Conservation (phyloP, 2,888 invertebrate species). For the Cactoblastis cactorum region DNA sequence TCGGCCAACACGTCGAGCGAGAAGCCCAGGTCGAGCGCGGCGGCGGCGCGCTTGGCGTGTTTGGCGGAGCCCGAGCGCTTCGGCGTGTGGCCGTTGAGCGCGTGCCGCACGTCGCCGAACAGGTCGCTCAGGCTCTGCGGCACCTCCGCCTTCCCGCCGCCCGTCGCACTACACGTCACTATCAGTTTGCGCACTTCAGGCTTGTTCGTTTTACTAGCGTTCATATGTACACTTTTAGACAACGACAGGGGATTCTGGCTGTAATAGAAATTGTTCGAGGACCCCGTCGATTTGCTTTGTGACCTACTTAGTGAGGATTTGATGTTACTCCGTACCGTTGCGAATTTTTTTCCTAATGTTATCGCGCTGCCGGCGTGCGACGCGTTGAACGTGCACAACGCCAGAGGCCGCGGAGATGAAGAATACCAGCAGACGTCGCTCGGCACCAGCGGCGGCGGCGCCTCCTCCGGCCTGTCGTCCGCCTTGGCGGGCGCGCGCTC, state of each 20-base stretch:
- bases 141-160: constrained; percentile 38
- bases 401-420: constrained; percentile 80
- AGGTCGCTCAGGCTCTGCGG: constrained; percentile 56
- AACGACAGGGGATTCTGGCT: constrained; percentile 56
- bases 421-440: constrained; percentile 72
- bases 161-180: constrained; percentile 64
- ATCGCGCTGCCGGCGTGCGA: constrained; percentile 79
- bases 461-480: constrained; percentile 37
- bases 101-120: constrained; percentile 47
- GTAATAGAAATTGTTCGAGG: constrained; percentile 57
- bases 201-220: constrained; percentile 62
- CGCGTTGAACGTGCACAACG: constrained; percentile 77
- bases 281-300: constrained; percentile 52
- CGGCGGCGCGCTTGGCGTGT: constrained; percentile 44
- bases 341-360: constrained; percentile 72
- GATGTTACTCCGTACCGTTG: constrained; percentile 70
- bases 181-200: constrained; percentile 73
- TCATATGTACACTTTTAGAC: constrained; percentile 67
- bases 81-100: constrained; percentile 52
- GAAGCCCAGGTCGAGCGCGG: constrained; percentile 64
- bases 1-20: constrained; percentile 71
- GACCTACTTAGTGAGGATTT: constrained; percentile 66
- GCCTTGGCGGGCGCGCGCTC: constrained; percentile 29
- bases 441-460: constrained; percentile 49
- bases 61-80: constrained; percentile 28